Evolutionary conservation across 2,797 vertebrate species (phyloP), one percentile per base, ranked within the genome.

Genomic region (Oreortyx pictus): DNA sequence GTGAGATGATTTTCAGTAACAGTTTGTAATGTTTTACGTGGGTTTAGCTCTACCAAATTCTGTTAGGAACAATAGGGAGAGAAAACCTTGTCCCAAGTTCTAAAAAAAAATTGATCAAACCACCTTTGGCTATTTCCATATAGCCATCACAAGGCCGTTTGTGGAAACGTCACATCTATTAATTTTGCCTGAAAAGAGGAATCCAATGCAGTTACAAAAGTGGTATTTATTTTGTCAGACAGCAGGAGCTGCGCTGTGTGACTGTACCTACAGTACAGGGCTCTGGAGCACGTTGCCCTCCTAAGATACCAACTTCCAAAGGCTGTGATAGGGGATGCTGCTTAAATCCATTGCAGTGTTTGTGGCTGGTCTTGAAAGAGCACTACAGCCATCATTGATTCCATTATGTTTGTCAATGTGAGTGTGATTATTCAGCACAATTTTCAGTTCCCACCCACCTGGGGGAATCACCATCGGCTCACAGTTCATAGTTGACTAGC

Each of bases 1-100:
- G 43, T 67, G 79, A 92, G 49, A 85, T 82, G 64, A 90, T 88
- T 81, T 70, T 93, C 89, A 87, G 44, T 65, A 90, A 81, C 60
- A 83, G 54, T 70, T 88, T 12, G 2, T 76, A 71, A 64, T 14
- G 17, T 37, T 82, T 66, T 68, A 47, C 33, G 52, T 49, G 37
- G 37, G 35, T 31, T 94, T 82, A 68, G 31, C 24, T 87, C 79
- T 90, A 79, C 46, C 43, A 31, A 68, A 77, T 80, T 95, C 49
- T n/a, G n/a, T 65, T 57, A 67, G 54, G 65, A 90, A 80, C 47
- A 91, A 71, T 1, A 76, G 33, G 3, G 17, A 15, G 0, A 33
- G 64, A 88, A 73, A 90, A 29, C 59, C n/a, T 91, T 90, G 82
- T 24, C 33, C 22, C 61, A 41, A 72, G 71, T 61, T 35, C 7